phyloP scores from a whole-genome alignment of 2,888 invertebrate genomes.

The Diaperis boleti region DNA sequence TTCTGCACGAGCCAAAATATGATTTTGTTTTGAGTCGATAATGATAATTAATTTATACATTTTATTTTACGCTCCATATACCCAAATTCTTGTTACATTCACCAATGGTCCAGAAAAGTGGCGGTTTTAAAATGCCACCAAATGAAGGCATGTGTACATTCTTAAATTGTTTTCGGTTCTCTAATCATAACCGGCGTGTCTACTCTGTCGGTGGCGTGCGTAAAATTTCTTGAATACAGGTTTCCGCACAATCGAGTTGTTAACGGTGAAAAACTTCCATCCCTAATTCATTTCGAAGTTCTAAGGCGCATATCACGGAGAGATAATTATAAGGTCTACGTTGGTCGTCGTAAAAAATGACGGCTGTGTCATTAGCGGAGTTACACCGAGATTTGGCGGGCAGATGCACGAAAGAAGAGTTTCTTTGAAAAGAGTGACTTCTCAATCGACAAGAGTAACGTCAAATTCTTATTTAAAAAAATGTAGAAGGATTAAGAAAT shows the following conservation, averaged over 20 bases:
- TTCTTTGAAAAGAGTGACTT: no score
- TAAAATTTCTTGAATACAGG: conserved; percentile 14
- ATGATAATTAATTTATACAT: no score
- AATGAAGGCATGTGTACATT: background rate
- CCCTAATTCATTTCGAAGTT: conserved; percentile 25
- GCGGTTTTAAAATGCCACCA: background rate
- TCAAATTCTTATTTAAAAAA: no score
- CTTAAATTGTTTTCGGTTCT: background rate
- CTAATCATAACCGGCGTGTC: conserved; percentile 14
- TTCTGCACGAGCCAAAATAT: no score
- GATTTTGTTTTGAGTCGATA: no score
- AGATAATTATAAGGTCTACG: conserved; percentile 24
- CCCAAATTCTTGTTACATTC: no score
- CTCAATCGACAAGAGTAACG: conserved; percentile 20
- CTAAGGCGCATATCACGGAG: conserved; percentile 27
- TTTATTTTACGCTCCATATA: no score
- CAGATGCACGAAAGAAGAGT: conserved; percentile 24
- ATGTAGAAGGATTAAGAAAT: no score
- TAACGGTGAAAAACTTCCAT: conserved; percentile 20
- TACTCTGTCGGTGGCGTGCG: conserved; percentile 24
- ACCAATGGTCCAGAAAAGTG: background rate
- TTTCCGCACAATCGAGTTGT: conserved; percentile 29
- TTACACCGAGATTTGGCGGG: conserved; percentile 25
- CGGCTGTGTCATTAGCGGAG: conserved; percentile 29
- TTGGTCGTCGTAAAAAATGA: conserved; percentile 16